These are phyloP conservation scores for Monopterus albus DNA, from an alignment of 2,113 vertebrate species.

Conservation along the genomic window DNA sequence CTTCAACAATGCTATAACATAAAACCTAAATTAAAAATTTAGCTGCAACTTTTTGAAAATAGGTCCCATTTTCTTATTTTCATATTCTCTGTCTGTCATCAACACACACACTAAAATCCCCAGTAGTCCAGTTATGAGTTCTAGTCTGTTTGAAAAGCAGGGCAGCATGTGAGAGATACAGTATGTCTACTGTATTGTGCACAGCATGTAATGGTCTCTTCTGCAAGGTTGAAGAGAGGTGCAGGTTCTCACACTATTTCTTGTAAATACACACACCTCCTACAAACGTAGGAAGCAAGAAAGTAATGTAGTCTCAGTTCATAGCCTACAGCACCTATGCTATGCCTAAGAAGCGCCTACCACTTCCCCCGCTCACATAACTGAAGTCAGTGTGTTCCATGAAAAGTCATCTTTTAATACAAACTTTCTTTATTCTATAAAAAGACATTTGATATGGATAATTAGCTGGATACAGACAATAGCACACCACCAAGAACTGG, in stretches of 20 bases:
- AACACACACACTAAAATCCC: slow-evolving; percentile 3
- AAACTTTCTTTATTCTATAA: neutral
- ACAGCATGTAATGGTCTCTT: slow-evolving; percentile 48
- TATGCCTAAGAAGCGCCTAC: slow-evolving; percentile 32
- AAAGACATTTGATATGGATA: too few relatives aligned
- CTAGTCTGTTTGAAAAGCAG: slow-evolving; percentile 38
- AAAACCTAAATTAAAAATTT: slow-evolving; percentile 32
- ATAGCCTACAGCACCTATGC: neutral
- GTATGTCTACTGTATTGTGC: slow-evolving; percentile 55
- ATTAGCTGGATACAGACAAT: neutral
- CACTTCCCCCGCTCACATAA: neutral
- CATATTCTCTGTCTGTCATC: neutral
- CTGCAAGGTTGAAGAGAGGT: slow-evolving; percentile 57
- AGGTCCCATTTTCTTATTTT: neutral
- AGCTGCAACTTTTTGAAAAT: slow-evolving; percentile 19
- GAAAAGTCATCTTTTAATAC: neutral
- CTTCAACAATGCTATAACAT: slow-evolving; percentile 2
- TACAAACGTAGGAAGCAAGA: slow-evolving; percentile 42
- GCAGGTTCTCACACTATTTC: slow-evolving; percentile 9
- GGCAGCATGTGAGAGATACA: slow-evolving; percentile 41
- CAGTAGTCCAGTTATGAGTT: slow-evolving; percentile 42
- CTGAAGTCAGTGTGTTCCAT: neutral
- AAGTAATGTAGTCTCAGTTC: slow-evolving; percentile 21
- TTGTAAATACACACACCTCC: slow-evolving; percentile 24
- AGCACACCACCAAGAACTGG: neutral